Evolutionary conservation across 1,140 invertebrate genomes (phyloP).

Genomic region (Drosophila repleta): DNA sequence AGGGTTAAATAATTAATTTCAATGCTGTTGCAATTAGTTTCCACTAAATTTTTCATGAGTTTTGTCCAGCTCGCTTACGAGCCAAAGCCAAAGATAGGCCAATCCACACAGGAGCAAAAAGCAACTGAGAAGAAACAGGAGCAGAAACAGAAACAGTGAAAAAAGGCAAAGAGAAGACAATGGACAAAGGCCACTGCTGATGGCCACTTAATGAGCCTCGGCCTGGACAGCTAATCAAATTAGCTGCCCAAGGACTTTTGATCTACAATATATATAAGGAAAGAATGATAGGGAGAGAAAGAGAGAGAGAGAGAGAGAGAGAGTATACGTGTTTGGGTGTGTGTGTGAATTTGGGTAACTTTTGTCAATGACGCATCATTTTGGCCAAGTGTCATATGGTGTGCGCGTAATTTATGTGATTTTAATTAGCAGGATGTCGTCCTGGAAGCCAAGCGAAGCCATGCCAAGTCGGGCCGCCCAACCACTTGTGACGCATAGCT

Average conservation of each 20-base stretch:
- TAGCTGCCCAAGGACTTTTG: constrained; percentile 68
- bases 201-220: constrained; percentile 67
- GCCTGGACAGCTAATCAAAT: constrained; percentile 70
- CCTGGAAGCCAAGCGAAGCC: not conserved
- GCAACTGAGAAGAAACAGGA: constrained; percentile 17
- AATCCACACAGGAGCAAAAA: constrained; percentile 9
- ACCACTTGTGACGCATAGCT: constrained; percentile 68
- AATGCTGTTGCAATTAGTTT: constrained; percentile 81
- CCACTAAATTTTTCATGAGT: constrained; percentile 79
- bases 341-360: constrained; percentile 30
- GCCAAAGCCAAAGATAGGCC: constrained; percentile 43
- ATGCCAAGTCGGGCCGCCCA: not conserved
- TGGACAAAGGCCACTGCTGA: constrained; percentile 50
- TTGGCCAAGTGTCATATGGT: constrained; percentile 60
- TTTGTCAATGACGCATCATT: constrained; percentile 59
- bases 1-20: constrained; percentile 82
- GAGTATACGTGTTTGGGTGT: constrained; percentile 37
- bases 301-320: too few species aligned
- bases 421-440: constrained; percentile 68
- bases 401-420: constrained; percentile 76
- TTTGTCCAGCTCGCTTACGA: constrained; percentile 53
- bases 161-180: not conserved
- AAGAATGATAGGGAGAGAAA: too few species aligned
- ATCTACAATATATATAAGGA: constrained; percentile 31
- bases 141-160: constrained; percentile 6